A percentile compares a stretch with the other conserved stretches of the same genome.
Conservation (phyloP, 2,797 vertebrate species). For the Takifugu ocellatus region DNA sequence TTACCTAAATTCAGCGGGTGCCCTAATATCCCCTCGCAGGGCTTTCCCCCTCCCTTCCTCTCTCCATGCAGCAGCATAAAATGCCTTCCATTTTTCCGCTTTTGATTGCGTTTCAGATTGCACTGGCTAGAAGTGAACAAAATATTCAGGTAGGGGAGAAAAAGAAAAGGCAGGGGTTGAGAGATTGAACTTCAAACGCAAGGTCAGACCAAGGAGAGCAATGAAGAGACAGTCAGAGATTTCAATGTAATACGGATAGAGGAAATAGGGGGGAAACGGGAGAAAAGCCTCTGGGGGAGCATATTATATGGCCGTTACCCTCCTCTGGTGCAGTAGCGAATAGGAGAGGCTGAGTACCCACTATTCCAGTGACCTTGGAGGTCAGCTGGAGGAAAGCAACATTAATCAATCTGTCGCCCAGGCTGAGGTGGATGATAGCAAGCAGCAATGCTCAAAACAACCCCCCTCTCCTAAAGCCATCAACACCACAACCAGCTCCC, state of each 20-base stretch:
- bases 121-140: slow-evolving; percentile 33
- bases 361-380: slow-evolving; percentile 72
- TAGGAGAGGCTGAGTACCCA: slow-evolving; percentile 60
- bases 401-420: slow-evolving; percentile 72
- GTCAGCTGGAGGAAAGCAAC: slow-evolving; percentile 70
- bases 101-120: slow-evolving; percentile 75
- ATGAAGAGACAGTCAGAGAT: slow-evolving; percentile 21
- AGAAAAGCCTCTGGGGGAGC: slow-evolving; percentile 53
- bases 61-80: slow-evolving; percentile 45
- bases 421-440: slow-evolving; percentile 65
- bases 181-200: slow-evolving; percentile 21
- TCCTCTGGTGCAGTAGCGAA: slow-evolving; percentile 45
- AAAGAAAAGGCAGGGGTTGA: slow-evolving; percentile 41
- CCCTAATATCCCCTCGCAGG: slow-evolving; percentile 46
- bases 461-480: slow-evolving; percentile 1
- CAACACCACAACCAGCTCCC: slow-evolving; percentile 16
- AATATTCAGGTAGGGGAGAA: slow-evolving; percentile 26
- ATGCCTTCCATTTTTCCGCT: slow-evolving; percentile 55
- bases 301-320: slow-evolving; percentile 65
- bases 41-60: slow-evolving; percentile 26
- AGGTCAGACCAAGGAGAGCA: slow-evolving; percentile 51
- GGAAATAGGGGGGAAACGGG: slow-evolving; percentile 19
- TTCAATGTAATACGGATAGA: slow-evolving; percentile 35
- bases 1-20: slow-evolving; percentile 40
- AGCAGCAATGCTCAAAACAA: slow-evolving; percentile 60